Percentiles rank a stretch among this genome's conserved stretches.
Conservation (phyloP, 2,888 invertebrate species). For the Oxytorus armatus region DNA sequence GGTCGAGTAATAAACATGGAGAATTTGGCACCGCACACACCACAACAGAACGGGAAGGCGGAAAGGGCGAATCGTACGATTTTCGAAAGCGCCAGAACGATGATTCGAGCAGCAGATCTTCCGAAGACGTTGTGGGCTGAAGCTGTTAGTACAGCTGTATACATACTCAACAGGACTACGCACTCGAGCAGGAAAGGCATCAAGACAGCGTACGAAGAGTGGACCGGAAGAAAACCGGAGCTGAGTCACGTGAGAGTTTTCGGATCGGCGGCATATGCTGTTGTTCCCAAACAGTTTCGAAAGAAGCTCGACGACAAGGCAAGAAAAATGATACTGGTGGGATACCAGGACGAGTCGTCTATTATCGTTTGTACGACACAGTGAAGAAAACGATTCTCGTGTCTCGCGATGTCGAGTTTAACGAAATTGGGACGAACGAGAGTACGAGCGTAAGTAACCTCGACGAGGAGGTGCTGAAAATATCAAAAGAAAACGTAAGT, state of each 20-base stretch:
- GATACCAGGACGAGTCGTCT: slow-evolving; percentile 36
- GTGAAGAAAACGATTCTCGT: slow-evolving; percentile 9
- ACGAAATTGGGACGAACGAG: background rate
- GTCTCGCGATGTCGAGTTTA: slow-evolving; percentile 52
- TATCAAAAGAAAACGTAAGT: background rate
- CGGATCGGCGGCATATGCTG: no score
- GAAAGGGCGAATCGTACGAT: slow-evolving; percentile 69
- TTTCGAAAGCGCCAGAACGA: slow-evolving; percentile 66
- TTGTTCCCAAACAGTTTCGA: slow-evolving; percentile 61
- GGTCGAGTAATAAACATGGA: slow-evolving; percentile 45
- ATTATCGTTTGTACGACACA: slow-evolving; percentile 48
- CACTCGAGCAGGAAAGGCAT: slow-evolving; percentile 31
- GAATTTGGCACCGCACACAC: slow-evolving; percentile 62
- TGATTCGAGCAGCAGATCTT: slow-evolving; percentile 59
- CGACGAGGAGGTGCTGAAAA: slow-evolving; percentile 1
- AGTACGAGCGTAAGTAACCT: background rate
- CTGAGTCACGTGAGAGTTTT: slow-evolving; percentile 65
- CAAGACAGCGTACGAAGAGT: no score
- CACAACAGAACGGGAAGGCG: slow-evolving; percentile 67
- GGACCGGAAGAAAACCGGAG: no score
- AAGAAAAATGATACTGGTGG: slow-evolving; percentile 64
- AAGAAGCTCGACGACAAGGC: slow-evolving; percentile 68
- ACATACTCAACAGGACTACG: slow-evolving; percentile 30
- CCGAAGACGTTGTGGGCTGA: no score
- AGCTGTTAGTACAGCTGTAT: slow-evolving; percentile 43